Base-by-base conservation (phyloP, 2,113 vertebrate genomes). In the Nansenia antarctica region DNA sequence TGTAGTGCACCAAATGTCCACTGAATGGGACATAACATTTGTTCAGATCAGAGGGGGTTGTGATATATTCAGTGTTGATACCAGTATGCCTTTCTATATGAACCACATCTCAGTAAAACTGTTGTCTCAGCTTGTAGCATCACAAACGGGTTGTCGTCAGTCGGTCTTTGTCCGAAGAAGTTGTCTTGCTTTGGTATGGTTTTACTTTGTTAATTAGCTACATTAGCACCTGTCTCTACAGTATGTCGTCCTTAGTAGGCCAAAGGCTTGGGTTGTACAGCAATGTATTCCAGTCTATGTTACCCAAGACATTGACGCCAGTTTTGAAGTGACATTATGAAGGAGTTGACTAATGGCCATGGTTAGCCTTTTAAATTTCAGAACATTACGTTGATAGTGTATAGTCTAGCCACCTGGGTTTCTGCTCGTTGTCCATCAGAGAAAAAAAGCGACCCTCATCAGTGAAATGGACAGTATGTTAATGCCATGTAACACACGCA, bases 81-180 rank as follows among this genome's bases (percentile, higher is more conserved):
- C 76, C 76, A 61, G 76, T 67, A 58, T 72, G 79, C 81, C 80
- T 86, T 77, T 80, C 69, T 73, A 30, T 66, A 34, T 47, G 37
- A 69, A 67, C 34, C 75, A n/a, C 64, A 0, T 69, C 59, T 73
- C n/a, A 26, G 62, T 65, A 72, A 2, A 53, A 31, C n/a, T 72
- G 65, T 80, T 18, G n/a, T 68, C 67, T 34, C 47, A 65, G 72
- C 62, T 70, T 73, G 82, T 85, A 82, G 79, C 73, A 12, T 64
- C 65, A 60, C 67, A 65, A 55, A 55, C 9, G 18, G 12, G 58
- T 39, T 65, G 29, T 70, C 59, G n/a, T n/a, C 5, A 22, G 0
- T 0, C 45, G 5, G n/a, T 20, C 6, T n/a, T 6, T 6, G 0
- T 49, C 45, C 14, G 45, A 20, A 20, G n/a, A 49, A 49, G 45